These are phyloP conservation scores for Setipinna tenuifilis DNA, from an alignment of 2,797 vertebrate genomes.

Conservation along the genomic window DNA sequence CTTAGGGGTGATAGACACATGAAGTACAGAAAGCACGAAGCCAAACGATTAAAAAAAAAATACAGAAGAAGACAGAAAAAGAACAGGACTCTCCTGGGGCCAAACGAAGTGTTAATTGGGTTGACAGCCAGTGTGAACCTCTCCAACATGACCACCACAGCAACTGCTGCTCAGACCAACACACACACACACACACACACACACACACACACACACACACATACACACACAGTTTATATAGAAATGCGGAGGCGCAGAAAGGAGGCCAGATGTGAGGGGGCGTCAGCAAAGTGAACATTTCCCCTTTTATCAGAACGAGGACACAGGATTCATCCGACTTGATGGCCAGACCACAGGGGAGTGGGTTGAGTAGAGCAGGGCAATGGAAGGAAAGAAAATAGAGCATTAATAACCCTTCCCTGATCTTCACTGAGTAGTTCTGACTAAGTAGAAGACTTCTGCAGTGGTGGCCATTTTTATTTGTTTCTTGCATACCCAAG, in stretches of 20 bases:
- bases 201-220: constrained; percentile 26
- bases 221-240: constrained; percentile 38
- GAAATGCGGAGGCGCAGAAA: constrained; percentile 30
- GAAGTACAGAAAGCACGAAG: not conserved
- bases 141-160: not conserved
- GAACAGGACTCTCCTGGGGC: not conserved
- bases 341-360: constrained; percentile 39
- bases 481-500: not conserved
- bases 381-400: constrained; percentile 28
- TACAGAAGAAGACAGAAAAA: not conserved
- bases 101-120: not conserved
- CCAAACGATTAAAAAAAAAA: too few species aligned
- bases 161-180: not conserved
- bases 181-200: not conserved
- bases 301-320: constrained; percentile 44
- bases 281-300: constrained; percentile 45
- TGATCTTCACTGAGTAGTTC: not conserved
- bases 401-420: constrained; percentile 38
- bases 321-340: constrained; percentile 39
- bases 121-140: not conserved
- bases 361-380: not conserved
- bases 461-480: not conserved
- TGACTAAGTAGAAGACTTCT: not conserved
- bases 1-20: not conserved
- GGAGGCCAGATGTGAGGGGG: constrained; percentile 34